Evolutionary conservation across 2,888 invertebrate genomes (phyloP).

Genomic region (Leucozona laternaria): DNA sequence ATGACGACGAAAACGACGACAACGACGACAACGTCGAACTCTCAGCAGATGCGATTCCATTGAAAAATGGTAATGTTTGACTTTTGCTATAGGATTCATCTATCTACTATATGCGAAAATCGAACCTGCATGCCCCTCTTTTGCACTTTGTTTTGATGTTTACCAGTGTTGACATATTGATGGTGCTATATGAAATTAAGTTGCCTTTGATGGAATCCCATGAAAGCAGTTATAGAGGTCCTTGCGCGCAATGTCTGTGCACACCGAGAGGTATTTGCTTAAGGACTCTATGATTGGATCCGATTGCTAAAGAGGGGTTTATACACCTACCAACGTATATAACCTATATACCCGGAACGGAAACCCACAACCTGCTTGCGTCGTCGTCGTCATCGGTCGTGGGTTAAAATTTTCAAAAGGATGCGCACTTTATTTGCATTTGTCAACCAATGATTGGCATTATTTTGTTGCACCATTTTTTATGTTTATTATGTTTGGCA

Average conservation of each 20-base stretch:
- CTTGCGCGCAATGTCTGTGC: slow-evolving; percentile 44
- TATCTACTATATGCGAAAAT: not conserved
- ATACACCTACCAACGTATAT: not conserved
- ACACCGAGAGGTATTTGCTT: slow-evolving; percentile 53
- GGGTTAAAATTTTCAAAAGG: slow-evolving; percentile 27
- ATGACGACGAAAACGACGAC: slow-evolving; percentile 12
- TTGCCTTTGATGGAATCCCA: slow-evolving; percentile 64
- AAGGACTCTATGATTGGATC: slow-evolving; percentile 69
- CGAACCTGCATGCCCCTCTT: not conserved
- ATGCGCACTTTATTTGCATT: slow-evolving; percentile 39
- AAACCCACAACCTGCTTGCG: slow-evolving; percentile 7
- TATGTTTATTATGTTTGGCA: slow-evolving; percentile 29
- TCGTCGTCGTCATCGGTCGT: not conserved
- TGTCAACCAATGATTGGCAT: slow-evolving; percentile 26
- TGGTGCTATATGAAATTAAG: slow-evolving; percentile 71
- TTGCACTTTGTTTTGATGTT: slow-evolving; percentile 70
- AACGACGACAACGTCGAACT: slow-evolving; percentile 10
- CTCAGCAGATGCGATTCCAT: slow-evolving; percentile 52
- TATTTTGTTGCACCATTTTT: slow-evolving; percentile 38
- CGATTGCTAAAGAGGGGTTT: slow-evolving; percentile 48
- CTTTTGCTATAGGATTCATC: slow-evolving; percentile 27
- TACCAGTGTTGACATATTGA: slow-evolving; percentile 73
- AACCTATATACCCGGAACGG: not conserved
- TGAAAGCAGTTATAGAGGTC: slow-evolving; percentile 37
- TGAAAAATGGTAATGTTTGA: slow-evolving; percentile 70